Evolutionary conservation across 2,113 vertebrate genomes (phyloP).

Genomic region (Ceuthmochares aereus): DNA sequence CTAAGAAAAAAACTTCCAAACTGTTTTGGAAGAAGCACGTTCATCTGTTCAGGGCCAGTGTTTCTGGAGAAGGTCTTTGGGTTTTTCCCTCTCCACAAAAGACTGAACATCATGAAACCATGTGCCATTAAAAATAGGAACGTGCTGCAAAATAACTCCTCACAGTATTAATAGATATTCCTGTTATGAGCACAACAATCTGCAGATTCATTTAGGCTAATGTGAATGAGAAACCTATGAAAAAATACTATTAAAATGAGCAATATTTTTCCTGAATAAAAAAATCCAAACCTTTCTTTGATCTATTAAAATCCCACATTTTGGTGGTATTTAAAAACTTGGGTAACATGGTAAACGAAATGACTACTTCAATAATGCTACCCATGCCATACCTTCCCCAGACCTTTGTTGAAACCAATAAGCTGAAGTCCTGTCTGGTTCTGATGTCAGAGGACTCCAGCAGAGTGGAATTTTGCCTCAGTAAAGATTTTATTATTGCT

Average conservation of each 20-base stretch:
- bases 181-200: background rate
- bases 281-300: background rate
- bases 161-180: background rate
- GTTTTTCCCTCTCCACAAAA: background rate
- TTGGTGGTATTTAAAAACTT: background rate
- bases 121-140: background rate
- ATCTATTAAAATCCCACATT: background rate
- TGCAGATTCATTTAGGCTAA: background rate
- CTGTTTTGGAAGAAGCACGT: background rate
- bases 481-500: conserved; percentile 19
- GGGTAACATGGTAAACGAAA: background rate
- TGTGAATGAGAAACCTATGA: background rate
- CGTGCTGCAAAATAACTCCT: background rate
- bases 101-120: background rate
- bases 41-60: background rate
- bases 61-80: background rate
- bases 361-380: background rate
- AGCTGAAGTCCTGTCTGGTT: background rate
- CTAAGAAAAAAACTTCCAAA: background rate
- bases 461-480: background rate
- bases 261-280: background rate
- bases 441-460: background rate
- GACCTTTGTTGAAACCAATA: background rate
- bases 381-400: background rate
- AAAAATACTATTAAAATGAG: background rate